These are phyloP conservation scores for Glyptemys insculpta DNA, from an alignment of 2,797 vertebrate species.

Conservation along the genomic window DNA sequence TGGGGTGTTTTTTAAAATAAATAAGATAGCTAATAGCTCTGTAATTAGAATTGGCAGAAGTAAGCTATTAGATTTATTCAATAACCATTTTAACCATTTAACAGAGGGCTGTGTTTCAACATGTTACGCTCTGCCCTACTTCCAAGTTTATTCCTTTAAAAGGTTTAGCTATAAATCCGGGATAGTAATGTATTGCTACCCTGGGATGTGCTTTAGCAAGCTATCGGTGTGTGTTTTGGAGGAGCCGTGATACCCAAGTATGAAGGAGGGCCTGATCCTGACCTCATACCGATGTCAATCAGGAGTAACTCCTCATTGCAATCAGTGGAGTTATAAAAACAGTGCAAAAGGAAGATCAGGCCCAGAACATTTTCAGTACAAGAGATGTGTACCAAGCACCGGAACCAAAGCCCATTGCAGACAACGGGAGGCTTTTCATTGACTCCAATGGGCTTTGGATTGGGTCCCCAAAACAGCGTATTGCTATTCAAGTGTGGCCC, in stretches of 20 bases:
- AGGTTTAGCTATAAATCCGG: background rate
- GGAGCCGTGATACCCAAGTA: background rate
- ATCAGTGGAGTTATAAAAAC: background rate
- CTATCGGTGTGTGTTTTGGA: background rate
- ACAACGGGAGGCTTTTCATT: background rate
- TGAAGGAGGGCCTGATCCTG: background rate
- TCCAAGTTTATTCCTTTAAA: fast-evolving
- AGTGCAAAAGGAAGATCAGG: background rate
- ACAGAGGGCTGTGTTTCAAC: background rate
- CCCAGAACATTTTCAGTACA: background rate
- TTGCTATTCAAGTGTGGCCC: background rate
- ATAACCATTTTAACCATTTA: background rate
- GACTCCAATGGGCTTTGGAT: background rate
- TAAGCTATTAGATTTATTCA: slow-evolving; percentile 16
- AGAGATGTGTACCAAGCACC: background rate
- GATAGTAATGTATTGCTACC: fast-evolving
- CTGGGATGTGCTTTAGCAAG: background rate
- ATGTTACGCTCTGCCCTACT: background rate
- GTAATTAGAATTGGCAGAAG: slow-evolving; percentile 47
- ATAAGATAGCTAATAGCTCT: slow-evolving; percentile 32
- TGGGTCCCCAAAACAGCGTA: background rate
- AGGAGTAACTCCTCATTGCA: background rate
- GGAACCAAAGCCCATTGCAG: background rate
- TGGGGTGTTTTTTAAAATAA: background rate
- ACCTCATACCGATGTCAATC: background rate